Conservation (phyloP, 2,113 vertebrate genomes). For the Peromyscus leucopus region DNA sequence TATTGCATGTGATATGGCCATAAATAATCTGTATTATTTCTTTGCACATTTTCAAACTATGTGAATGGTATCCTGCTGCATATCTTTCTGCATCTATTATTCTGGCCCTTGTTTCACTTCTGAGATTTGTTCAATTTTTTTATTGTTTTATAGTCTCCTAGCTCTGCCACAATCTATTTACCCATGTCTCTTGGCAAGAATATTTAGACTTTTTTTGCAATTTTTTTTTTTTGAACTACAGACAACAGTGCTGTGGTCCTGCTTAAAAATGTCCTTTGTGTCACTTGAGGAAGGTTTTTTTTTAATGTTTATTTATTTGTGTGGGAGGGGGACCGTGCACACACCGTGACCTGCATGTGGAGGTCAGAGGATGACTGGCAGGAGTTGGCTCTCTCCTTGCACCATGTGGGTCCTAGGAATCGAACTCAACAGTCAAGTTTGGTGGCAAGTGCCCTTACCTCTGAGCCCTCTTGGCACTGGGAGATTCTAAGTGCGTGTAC, state of each 20-base stretch:
- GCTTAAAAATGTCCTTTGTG: neutral
- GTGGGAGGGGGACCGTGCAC: neutral
- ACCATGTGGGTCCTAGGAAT: no score
- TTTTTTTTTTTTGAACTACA: neutral
- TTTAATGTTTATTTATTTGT: neutral
- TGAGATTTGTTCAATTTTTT: neutral
- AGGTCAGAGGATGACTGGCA: neutral
- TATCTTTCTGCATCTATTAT: neutral
- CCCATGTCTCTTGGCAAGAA: neutral
- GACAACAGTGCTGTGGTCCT: neutral
- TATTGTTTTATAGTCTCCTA: neutral
- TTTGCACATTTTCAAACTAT: constrained; percentile 35
- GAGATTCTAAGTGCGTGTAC: neutral
- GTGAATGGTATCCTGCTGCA: neutral
- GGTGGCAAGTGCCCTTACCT: neutral
- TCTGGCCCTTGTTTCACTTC: neutral
- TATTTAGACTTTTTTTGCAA: neutral
- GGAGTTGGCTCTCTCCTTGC: neutral
- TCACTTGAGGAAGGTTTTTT: neutral
- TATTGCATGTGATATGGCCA: constrained; percentile 16
- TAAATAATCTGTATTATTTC: constrained; percentile 12
- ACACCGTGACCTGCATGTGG: neutral
- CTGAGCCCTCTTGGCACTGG: neutral
- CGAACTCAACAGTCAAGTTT: no score
- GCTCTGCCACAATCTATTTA: neutral